Base-by-base conservation (phyloP, 2,113 vertebrate genomes). In the Junco hyemalis region DNA sequence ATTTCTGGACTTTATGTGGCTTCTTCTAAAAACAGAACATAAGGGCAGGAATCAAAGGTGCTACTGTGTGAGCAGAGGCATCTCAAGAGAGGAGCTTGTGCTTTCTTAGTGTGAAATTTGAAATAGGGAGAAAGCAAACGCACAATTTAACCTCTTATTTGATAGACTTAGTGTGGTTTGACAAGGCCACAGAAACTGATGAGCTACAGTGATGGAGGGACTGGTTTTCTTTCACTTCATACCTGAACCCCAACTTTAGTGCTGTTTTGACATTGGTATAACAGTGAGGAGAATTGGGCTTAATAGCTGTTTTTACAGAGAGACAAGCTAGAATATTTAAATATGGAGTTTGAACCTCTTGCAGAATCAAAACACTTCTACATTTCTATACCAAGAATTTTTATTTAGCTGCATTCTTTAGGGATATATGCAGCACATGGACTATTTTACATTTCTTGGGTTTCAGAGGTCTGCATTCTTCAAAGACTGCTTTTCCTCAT, bases 31-130 rank as follows among this genome's bases (percentile, higher is more conserved):
- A 92, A 88, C 81, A 91, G 93, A 90, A 83, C 47, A 12, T 56
- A 69, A 85, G 59, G 79, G 72, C 70, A 63, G 94, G 15, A 96
- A 92, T 97, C 84, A 95, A 92, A 95, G 90, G 83, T 91, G 90
- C 71, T 94, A 87, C 80, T 97, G 91, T 96, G 81, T 42, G 80
- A 89, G 81, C 69, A 79, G 53, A 78, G 68, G 63, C 65, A 60
- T 47, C 80, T 81, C 60, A 36, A 63, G 81, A 86, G 64, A 66
- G 57, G 70, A n/a, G 44, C 19, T 44, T 86, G 48, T 69, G 63
- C 80, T 74, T 93, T 78, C 44, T 22, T 45, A 81, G 72, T 42
- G 25, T 38, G 9, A 74, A 90, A 90, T 84, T 86, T 76, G 64
- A 93, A 96, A 60, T 15, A 33, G 31, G n/a, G 59, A 60, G 60